phyloP scores from a whole-genome alignment of 2,797 vertebrate genomes.

The Pelochelys cantorii region DNA sequence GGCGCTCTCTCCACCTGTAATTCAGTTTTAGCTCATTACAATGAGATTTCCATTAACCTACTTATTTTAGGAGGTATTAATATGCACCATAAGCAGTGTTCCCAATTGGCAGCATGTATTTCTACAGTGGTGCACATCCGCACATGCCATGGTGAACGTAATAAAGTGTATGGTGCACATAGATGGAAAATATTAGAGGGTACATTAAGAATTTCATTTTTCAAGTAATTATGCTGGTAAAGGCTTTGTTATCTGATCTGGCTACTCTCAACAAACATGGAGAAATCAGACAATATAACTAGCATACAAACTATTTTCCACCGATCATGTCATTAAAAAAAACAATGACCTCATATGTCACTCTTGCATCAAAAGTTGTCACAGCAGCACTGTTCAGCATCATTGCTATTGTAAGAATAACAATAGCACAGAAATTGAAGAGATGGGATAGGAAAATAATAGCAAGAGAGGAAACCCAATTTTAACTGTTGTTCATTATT shows the following conservation, averaged over 20 bases:
- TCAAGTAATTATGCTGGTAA: conserved; percentile 32
- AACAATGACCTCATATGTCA: not conserved
- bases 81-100: conserved; percentile 1
- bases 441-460: not conserved
- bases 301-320: not conserved
- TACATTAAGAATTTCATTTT: not conserved
- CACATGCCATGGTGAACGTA: no score
- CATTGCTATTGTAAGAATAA: not conserved
- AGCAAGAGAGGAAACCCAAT: fast-evolving
- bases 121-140: no score
- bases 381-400: not conserved
- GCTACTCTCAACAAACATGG: not conserved
- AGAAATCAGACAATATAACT: not conserved
- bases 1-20: conserved; percentile 10
- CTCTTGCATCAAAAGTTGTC: not conserved
- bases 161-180: no score
- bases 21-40: conserved; percentile 28
- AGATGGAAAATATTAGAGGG: no score
- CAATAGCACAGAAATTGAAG: not conserved
- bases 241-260: conserved; percentile 17
- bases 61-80: conserved; percentile 29
- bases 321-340: not conserved
- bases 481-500: not conserved
- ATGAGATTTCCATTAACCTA: conserved; percentile 39
- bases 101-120: no score